phyloP scores from a whole-genome alignment of 2,888 invertebrate genomes.

The Macrophya annulata region DNA sequence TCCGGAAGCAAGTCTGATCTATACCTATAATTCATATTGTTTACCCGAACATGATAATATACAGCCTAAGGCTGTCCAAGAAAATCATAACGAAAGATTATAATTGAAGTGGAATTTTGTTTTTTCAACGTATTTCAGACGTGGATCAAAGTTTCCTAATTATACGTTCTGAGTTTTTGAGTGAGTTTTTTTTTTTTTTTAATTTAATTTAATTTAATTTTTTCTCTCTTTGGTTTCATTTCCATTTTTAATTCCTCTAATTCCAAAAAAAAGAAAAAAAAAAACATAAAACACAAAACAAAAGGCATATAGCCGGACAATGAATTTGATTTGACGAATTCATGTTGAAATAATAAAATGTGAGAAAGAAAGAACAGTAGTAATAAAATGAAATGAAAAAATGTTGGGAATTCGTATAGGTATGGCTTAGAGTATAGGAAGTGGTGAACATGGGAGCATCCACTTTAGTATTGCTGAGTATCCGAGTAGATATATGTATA shows the following conservation, averaged over 20 bases:
- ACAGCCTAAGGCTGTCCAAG: slow-evolving; percentile 9
- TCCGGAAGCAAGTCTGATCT: background rate
- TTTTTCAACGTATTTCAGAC: background rate
- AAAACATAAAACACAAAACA: background rate
- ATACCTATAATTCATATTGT: background rate
- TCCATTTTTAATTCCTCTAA: background rate
- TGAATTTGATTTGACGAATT: too few relatives aligned
- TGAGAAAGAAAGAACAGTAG: background rate
- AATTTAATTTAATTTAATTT: too few relatives aligned
- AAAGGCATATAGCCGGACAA: too few relatives aligned
- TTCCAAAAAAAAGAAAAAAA: background rate
- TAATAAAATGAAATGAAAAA: background rate
- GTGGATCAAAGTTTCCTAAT: background rate
- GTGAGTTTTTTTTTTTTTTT: too few relatives aligned
- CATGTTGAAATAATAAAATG: background rate
- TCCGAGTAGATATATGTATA: too few relatives aligned
- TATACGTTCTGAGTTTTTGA: background rate
- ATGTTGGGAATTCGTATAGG: background rate
- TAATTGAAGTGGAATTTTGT: background rate
- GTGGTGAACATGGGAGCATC: slow-evolving; percentile 21
- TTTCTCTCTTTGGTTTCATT: background rate
- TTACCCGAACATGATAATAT: background rate
- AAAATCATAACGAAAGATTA: background rate
- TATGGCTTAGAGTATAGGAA: background rate
- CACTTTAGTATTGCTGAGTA: background rate